phyloP scores from a whole-genome alignment of 2,113 vertebrate genomes.

The Chionis minor region DNA sequence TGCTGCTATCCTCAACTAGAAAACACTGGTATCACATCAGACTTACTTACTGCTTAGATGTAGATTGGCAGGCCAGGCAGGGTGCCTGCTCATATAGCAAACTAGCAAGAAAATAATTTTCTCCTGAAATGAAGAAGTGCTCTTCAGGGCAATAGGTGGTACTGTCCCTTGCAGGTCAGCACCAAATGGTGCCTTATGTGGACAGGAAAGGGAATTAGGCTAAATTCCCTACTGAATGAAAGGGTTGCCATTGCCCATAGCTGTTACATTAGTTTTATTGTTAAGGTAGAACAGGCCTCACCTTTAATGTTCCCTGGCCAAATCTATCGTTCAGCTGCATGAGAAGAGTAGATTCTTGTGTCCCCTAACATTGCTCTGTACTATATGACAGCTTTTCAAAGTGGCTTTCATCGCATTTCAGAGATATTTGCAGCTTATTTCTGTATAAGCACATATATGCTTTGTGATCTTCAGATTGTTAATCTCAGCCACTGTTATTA shows the following conservation, averaged over 20 bases:
- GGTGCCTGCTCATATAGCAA: neutral
- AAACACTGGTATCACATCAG: neutral
- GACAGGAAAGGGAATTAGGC: neutral
- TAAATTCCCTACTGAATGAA: neutral
- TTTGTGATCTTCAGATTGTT: neutral
- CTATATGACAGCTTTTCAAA: neutral
- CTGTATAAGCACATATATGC: neutral
- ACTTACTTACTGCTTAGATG: neutral
- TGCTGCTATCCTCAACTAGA: neutral
- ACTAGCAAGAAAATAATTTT: neutral
- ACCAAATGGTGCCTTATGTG: neutral
- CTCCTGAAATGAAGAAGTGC: neutral
- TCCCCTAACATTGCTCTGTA: neutral
- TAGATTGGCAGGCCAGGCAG: neutral
- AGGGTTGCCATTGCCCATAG: neutral
- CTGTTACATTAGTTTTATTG: neutral
- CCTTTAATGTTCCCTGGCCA: neutral
- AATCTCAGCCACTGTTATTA: neutral
- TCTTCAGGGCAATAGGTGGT: neutral
- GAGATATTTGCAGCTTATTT: neutral
- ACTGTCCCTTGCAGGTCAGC: neutral
- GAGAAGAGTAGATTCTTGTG: neutral
- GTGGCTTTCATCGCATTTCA: neutral
- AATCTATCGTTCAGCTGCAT: neutral
- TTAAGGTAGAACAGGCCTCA: neutral